These are phyloP conservation scores for Ischnus inquisitorius DNA, from an alignment of 2,888 invertebrate genomes.

Conservation along the genomic window DNA sequence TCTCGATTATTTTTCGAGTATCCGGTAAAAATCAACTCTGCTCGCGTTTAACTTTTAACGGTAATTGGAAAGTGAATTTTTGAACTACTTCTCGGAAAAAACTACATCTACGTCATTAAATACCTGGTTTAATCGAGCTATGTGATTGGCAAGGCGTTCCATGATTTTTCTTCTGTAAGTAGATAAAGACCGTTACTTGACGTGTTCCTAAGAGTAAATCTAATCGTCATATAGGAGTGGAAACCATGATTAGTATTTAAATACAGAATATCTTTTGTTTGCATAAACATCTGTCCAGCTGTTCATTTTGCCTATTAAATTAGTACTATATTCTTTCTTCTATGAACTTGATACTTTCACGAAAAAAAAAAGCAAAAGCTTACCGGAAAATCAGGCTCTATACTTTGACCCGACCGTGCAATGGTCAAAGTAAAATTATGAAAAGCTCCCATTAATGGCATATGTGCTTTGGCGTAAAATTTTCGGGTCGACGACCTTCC, in stretches of 20 bases:
- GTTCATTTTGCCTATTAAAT: neutral
- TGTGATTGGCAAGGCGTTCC: neutral
- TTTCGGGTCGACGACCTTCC: conserved; percentile 52
- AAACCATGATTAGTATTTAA: neutral
- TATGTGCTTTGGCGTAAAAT: conserved; percentile 10
- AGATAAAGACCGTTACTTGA: neutral
- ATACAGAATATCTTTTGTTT: neutral
- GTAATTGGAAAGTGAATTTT: neutral
- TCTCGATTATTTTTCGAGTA: neutral
- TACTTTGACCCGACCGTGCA: neutral
- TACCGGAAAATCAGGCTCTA: neutral
- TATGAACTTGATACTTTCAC: neutral
- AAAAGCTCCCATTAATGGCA: conserved; percentile 4
- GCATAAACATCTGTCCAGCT: neutral
- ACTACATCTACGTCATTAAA: neutral
- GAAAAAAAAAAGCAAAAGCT: neutral
- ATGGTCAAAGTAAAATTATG: neutral
- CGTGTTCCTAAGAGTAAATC: neutral
- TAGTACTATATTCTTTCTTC: neutral
- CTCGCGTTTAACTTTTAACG: neutral
- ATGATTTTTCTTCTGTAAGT: neutral
- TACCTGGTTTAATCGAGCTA: neutral
- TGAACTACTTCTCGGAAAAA: neutral
- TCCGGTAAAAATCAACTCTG: neutral
- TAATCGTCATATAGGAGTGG: neutral